Evolutionary conservation across 1,140 invertebrate genomes (phyloP), one percentile per base, ranked within the genome.

Genomic region (Nasonia giraulti): DNA sequence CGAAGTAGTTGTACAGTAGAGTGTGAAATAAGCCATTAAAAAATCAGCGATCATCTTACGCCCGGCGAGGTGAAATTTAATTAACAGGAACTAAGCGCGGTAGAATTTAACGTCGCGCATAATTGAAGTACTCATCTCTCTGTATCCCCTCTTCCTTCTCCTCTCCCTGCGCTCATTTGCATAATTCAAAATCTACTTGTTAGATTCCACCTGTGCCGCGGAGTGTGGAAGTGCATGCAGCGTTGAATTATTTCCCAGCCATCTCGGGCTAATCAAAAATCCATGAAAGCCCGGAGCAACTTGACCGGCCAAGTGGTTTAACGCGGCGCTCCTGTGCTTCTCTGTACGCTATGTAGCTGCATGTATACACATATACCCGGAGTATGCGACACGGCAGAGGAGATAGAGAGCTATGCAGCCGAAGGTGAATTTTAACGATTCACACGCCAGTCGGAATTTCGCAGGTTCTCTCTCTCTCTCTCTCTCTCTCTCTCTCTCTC

Each of bases 361-460:
- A 27, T 62, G 7, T 7, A 62, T 62, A n/a, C 2, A 20, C 55
- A 7, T 12, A 17, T 14, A 17, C 12, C 12, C 47, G 47, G 4
- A 62, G 55, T 62, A 62, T 62, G 55, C 20, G 55, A n/a, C 17
- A 62, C 55, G 20, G 20, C 17, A 62, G 2, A 62, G 14, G 6
- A 17, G 17, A 2, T n/a, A 62, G 55, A n/a, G 55, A 1, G 2
- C 2, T 37, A 37, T 37, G 33, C 33, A n/a, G 55, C 55, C 55
- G 55, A 62, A 62, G 55, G 55, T 62, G 55, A 62, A 62, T 62
- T 62, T 62, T 62, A 62, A 62, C 55, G 55, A 62, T 62, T 62
- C 55, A 62, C 55, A n/a, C 17, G 20, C 55, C 55, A 62, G 55
- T 20, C 20, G 55, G 55, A 62, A 62, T 62, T 62, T 62, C 17